These are phyloP conservation scores for Plusia festucae DNA, from an alignment of 2,888 invertebrate genomes.

Conservation along the genomic window DNA sequence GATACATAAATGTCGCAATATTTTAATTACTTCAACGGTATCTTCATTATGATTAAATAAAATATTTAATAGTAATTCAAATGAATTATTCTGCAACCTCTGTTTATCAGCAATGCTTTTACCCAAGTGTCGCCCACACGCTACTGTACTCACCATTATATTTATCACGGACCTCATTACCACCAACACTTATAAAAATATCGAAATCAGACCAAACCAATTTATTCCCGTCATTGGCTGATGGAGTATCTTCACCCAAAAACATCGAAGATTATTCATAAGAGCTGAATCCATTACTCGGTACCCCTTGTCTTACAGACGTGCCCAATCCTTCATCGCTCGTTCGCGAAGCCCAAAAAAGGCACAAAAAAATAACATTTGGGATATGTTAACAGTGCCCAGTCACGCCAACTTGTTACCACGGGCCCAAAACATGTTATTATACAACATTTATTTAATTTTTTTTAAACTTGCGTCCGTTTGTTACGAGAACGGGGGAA, in stretches of 20 bases:
- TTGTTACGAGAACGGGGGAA: constrained; percentile 67
- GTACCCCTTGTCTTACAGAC: constrained; percentile 68
- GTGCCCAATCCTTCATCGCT: constrained; percentile 79
- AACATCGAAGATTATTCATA: constrained; percentile 63
- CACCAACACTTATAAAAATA: constrained; percentile 50
- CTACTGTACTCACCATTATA: constrained; percentile 37
- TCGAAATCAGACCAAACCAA: constrained; percentile 57
- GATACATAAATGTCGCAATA: constrained; percentile 2
- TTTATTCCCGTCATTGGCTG: constrained; percentile 57
- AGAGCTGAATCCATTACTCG: constrained; percentile 73
- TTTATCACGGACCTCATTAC: constrained; percentile 49
- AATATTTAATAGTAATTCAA: neutral
- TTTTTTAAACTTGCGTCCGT: constrained; percentile 72
- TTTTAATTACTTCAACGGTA: constrained; percentile 4
- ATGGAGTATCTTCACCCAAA: constrained; percentile 62
- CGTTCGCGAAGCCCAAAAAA: constrained; percentile 59
- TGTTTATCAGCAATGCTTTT: constrained; percentile 14
- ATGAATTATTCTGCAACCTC: neutral
- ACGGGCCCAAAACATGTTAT: constrained; percentile 79
- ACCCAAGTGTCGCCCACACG: constrained; percentile 46
- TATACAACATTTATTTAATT: constrained; percentile 87
- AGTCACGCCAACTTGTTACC: constrained; percentile 87
- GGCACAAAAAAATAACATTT: constrained; percentile 66
- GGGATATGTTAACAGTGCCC: constrained; percentile 82
- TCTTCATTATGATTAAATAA: constrained; percentile 3